These are phyloP conservation scores for Emydocephalus ijimae DNA, from an alignment of 2,113 vertebrate species.

Conservation along the genomic window DNA sequence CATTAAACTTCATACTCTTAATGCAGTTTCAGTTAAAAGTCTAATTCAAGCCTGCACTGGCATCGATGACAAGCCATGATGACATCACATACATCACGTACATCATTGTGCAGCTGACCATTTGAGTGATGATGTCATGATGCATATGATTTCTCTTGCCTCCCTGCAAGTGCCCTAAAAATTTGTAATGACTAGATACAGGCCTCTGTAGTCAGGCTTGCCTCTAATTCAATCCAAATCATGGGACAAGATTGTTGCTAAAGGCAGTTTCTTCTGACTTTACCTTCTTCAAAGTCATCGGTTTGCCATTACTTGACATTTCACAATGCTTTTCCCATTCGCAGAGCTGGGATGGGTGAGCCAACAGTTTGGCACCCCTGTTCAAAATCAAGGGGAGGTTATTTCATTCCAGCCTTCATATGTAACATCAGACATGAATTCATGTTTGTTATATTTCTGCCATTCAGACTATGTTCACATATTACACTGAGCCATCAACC, in stretches of 20 bases:
- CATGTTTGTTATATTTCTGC: neutral
- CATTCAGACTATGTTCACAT: neutral
- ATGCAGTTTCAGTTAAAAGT: neutral
- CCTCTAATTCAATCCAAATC: neutral
- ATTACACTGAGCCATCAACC: neutral
- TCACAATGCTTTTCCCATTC: no score
- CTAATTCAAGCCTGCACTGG: neutral
- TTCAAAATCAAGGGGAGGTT: neutral
- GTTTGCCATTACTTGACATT: no score
- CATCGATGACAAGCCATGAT: neutral
- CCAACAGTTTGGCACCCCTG: no score
- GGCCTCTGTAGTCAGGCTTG: neutral
- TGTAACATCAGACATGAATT: neutral
- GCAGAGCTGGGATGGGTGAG: no score
- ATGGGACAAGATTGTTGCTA: neutral
- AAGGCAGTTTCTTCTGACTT: neutral
- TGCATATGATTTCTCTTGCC: neutral
- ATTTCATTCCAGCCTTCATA: neutral
- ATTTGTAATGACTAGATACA: neutral
- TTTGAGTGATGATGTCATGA: neutral
- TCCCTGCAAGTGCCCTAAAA: neutral
- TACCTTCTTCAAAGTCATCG: neutral
- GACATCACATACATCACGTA: neutral
- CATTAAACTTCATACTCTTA: neutral
- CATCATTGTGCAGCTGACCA: neutral